These are phyloP conservation scores for Falco rusticolus DNA, from an alignment of 2,797 vertebrate genomes.

Conservation along the genomic window DNA sequence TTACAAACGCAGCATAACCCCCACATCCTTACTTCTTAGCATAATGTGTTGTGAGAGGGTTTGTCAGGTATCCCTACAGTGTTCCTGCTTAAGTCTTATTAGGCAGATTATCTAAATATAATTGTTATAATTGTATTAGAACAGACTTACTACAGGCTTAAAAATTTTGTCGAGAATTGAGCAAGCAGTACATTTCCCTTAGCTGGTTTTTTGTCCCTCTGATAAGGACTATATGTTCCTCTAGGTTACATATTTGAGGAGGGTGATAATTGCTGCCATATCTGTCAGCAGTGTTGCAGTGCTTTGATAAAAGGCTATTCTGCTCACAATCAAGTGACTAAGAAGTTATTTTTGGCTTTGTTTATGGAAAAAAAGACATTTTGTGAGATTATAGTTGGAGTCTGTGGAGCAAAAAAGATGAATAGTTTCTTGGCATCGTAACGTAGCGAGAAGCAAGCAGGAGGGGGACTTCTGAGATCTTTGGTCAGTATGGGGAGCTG, in stretches of 20 bases:
- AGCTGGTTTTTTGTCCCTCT: background rate
- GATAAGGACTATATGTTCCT: conserved; percentile 43
- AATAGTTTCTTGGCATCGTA: conserved; percentile 60
- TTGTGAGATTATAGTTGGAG: conserved; percentile 67
- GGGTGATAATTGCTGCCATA: conserved; percentile 53
- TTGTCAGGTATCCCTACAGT: background rate
- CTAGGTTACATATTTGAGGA: background rate
- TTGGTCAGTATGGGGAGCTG: background rate
- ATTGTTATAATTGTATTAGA: background rate
- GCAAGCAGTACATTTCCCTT: background rate
- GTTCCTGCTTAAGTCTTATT: background rate
- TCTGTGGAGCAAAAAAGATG: conserved; percentile 49
- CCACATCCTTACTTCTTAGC: background rate
- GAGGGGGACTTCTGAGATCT: background rate
- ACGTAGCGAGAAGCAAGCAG: conserved; percentile 15
- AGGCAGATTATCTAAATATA: background rate
- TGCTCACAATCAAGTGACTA: conserved; percentile 67
- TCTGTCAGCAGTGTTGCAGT: conserved; percentile 39
- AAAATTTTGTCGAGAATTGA: background rate
- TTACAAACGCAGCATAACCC: background rate
- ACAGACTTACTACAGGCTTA: background rate
- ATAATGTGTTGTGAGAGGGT: background rate
- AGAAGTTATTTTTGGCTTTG: conserved; percentile 75
- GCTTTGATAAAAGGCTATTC: conserved; percentile 62
- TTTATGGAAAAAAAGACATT: conserved; percentile 72